A percentile compares a stretch with the other conserved stretches of the same genome.
Evolutionary conservation across 2,888 invertebrate genomes (phyloP).

Genomic region (Cetonia aurata): DNA sequence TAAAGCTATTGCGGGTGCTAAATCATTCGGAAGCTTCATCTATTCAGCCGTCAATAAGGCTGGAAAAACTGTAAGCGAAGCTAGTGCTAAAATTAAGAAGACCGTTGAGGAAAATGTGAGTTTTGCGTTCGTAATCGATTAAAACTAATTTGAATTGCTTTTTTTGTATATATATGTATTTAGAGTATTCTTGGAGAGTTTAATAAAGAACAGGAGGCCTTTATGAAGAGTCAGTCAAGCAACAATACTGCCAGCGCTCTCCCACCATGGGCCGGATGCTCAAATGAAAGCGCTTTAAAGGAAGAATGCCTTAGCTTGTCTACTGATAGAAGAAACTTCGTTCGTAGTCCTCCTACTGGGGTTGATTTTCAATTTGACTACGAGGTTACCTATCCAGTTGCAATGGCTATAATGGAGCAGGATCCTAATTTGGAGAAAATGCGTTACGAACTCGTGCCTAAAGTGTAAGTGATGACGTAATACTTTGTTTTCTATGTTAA

Average conservation of each 20-base stretch:
- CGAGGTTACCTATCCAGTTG: constrained; percentile 92
- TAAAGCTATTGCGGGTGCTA: constrained; percentile 90
- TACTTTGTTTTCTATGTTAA: not conserved
- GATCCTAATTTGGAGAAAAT: constrained; percentile 97
- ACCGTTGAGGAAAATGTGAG: constrained; percentile 96
- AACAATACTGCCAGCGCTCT: constrained; percentile 77
- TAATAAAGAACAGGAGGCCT: constrained; percentile 96
- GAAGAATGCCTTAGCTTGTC: constrained; percentile 96
- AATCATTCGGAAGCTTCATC: constrained; percentile 91
- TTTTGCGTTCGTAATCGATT: constrained; percentile 53
- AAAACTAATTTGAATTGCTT: too few relatives aligned
- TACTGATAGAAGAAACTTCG: constrained; percentile 95
- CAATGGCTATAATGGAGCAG: constrained; percentile 93
- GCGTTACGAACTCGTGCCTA: constrained; percentile 99
- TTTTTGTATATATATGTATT: not conserved
- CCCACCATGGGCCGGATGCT: constrained; percentile 95
- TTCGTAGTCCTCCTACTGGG: constrained; percentile 95
- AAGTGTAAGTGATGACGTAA: constrained; percentile 82
- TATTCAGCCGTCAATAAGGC: constrained; percentile 97
- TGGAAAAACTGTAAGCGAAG: constrained; percentile 91
- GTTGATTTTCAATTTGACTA: constrained; percentile 97
- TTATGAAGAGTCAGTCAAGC: constrained; percentile 88
- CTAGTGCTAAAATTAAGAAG: constrained; percentile 93
- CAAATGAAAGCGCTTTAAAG: constrained; percentile 94
- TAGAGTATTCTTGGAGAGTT: constrained; percentile 97